Evolutionary conservation across 2,888 invertebrate species (phyloP).

Genomic region (Dryadula phaetusa): DNA sequence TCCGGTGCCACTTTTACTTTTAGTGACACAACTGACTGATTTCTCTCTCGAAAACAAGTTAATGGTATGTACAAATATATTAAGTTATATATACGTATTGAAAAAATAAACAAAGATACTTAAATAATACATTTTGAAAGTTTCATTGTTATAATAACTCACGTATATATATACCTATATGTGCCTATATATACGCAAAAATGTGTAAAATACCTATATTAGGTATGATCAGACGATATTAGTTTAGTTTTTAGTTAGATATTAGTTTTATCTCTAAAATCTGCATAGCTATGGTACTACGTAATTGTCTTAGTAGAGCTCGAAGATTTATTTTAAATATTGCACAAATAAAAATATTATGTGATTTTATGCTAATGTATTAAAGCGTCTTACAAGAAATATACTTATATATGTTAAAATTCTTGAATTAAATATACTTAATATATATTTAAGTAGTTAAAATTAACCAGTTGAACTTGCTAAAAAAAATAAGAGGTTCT

Average conservation of each 20-base stretch:
- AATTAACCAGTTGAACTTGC: neutral
- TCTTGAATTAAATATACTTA: neutral
- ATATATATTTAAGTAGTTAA: neutral
- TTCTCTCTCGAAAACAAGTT: constrained; percentile 61
- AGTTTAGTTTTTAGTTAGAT: too few species aligned
- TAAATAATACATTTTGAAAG: neutral
- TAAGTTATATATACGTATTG: constrained; percentile 27
- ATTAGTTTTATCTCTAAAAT: neutral
- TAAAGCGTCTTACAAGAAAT: neutral
- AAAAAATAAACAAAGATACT: constrained; percentile 5
- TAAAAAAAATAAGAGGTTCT: neutral
- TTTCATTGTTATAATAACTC: neutral
- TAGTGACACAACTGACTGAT: constrained; percentile 64
- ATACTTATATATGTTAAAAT: neutral
- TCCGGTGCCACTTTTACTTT: constrained; percentile 70
- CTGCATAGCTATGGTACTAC: neutral
- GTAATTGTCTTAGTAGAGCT: too few species aligned
- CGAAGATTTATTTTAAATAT: neutral
- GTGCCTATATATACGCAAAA: neutral
- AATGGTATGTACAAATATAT: constrained; percentile 40
- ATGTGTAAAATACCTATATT: too few species aligned
- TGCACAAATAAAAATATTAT: neutral
- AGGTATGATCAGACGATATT: too few species aligned
- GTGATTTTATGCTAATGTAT: neutral
- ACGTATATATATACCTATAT: neutral